These are phyloP conservation scores for Tragelaphus strepsiceros DNA, from an alignment of 2,113 vertebrate genomes.

Conservation along the genomic window DNA sequence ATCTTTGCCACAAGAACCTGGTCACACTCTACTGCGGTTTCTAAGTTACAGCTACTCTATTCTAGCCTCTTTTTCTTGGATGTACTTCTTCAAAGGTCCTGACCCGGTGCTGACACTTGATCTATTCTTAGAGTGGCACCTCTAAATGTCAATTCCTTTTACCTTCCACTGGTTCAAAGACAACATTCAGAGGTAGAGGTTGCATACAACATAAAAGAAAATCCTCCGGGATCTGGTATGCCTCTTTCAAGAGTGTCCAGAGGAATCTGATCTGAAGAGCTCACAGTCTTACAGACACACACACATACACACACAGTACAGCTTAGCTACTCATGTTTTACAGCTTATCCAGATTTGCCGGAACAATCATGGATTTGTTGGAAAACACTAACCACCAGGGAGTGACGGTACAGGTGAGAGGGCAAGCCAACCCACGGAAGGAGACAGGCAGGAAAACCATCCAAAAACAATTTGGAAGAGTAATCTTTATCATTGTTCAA, in stretches of 20 bases:
- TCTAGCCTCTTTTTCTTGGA: constrained; percentile 33
- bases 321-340: constrained; percentile 24
- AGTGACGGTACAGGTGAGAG: not conserved
- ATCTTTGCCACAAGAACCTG: constrained; percentile 52
- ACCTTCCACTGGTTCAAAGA: not conserved
- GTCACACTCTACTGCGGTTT: constrained; percentile 36
- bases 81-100: not conserved
- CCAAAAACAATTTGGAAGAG: constrained; percentile 6
- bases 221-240: not conserved
- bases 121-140: constrained; percentile 17
- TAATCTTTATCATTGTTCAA: constrained; percentile 2
- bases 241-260: constrained; percentile 52
- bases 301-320: not conserved
- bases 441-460: not conserved
- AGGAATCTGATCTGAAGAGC: constrained; percentile 39
- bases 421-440: not conserved
- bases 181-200: constrained; percentile 34
- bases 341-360: constrained; percentile 17
- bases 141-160: constrained; percentile 26
- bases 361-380: constrained; percentile 18
- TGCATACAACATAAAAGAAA: constrained; percentile 42
- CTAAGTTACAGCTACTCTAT: constrained; percentile 2
- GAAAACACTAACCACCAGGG: constrained; percentile 27
- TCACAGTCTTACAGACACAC: not conserved
- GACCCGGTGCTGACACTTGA: not conserved